Evolutionary conservation across 2,797 vertebrate species (phyloP), one percentile per base, ranked within the genome.

Genomic region (Morus bassanus): DNA sequence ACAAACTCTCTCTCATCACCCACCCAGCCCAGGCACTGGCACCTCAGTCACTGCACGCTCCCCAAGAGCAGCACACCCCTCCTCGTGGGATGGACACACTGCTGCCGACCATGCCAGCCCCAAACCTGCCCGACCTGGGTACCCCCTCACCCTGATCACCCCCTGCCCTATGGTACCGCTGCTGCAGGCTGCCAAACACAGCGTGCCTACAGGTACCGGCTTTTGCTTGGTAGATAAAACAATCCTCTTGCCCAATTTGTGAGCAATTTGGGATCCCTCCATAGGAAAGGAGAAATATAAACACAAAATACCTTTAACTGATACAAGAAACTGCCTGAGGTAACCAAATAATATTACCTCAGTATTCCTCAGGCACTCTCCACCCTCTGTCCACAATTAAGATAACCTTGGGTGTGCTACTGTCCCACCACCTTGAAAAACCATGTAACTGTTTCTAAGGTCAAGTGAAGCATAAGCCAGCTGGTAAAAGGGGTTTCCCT

Each of bases 31-130:
- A 6, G 25, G 9, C 0, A 0, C 54, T 77, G 60, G 13, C 56
- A 39, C 28, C 28, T 67, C 4, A 1, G 43, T 31, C 84, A 28
- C 56, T 7, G 18, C 35, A 39, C 1, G 2, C n/a, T 70, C 22
- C 61, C 19, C 61, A 57, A 15, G 39, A 63, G 81, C 0, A 2
- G 33, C 6, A 2, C 23, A 53, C 3, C 4, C 48, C 39, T 78
- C 53, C 21, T 39, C 1, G 0, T 15, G 25, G 28, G 43, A 51
- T 2, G 2, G 65, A 22, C 43, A 72, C 0, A 0, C 61, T 63
- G 33, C 61, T 68, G 48, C 27, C 3, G 2, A 67, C 27, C 0
- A 0, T 16, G 48, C 31, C 61, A 81, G 48, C 45, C 61, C 35
- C 31, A 60, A 53, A 68, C 37, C 51, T 83, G 59, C 59, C 51